These are phyloP conservation scores for Sminthurinus signatus DNA, from an alignment of 1,140 invertebrate species.

Conservation along the genomic window DNA sequence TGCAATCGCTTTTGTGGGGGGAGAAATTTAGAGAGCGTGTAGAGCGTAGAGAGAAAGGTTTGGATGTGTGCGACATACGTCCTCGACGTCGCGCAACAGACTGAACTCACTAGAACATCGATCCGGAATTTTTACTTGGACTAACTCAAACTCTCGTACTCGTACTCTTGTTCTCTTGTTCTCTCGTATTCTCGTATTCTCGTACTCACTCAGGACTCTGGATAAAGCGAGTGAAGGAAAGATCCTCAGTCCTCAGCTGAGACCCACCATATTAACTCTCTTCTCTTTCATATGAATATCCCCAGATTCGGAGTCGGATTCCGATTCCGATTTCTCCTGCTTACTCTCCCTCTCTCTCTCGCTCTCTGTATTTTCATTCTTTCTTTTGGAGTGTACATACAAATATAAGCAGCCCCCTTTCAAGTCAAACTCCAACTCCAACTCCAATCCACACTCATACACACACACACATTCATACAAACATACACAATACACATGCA, in stretches of 20 bases:
- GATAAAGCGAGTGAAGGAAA: no score
- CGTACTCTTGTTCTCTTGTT: no score
- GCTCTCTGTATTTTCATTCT: neutral
- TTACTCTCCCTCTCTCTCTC: conserved; percentile 2
- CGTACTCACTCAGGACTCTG: no score
- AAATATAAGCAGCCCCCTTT: no score
- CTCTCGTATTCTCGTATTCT: no score
- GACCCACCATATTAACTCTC: conserved; percentile 22
- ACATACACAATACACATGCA: no score
- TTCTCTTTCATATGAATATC: conserved; percentile 8
- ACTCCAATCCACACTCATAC: neutral
- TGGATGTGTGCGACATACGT: no score
- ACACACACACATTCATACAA: neutral
- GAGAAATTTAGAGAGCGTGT: no score
- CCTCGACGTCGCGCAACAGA: conserved; percentile 13
- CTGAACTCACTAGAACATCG: conserved; percentile 3
- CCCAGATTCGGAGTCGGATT: no score
- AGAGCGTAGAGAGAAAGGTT: no score
- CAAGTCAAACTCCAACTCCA: neutral
- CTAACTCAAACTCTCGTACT: no score
- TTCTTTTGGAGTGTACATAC: no score
- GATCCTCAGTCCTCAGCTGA: conserved; percentile 9
- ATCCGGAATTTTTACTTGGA: conserved; percentile 2
- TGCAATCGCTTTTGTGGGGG: neutral
- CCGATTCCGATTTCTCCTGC: conserved; percentile 25